Percentiles rank a stretch among this genome's conserved stretches.
phyloP scores from a whole-genome alignment of 2,888 invertebrate species.

The Theodoxus fluviatilis region DNA sequence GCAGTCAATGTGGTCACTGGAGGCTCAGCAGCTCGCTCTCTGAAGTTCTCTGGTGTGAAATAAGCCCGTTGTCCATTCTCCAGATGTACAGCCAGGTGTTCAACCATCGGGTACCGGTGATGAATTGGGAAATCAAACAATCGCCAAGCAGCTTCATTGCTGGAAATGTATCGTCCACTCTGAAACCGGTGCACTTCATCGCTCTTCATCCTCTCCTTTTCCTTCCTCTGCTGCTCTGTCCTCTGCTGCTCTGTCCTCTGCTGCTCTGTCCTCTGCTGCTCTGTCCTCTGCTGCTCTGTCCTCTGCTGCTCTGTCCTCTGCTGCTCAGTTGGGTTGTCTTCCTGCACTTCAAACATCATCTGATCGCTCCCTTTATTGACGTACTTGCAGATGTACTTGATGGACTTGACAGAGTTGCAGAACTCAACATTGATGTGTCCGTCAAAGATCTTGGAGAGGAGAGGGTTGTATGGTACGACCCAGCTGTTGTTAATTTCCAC shows the following conservation, averaged over 20 bases:
- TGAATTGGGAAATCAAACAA: constrained; percentile 56
- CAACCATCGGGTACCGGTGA: constrained; percentile 44
- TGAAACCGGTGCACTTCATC: constrained; percentile 56
- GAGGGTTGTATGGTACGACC: constrained; percentile 36
- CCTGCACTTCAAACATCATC: constrained; percentile 19
- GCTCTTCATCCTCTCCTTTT: background rate
- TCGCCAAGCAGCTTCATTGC: constrained; percentile 61
- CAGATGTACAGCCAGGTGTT: constrained; percentile 39
- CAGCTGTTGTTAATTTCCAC: constrained; percentile 30
- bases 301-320: too few species aligned
- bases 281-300: too few species aligned
- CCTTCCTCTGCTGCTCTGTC: too few species aligned
- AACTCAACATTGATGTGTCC: constrained; percentile 61
- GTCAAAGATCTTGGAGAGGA: constrained; percentile 47
- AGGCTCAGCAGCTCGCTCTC: constrained; percentile 12
- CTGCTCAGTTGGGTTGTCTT: too few species aligned
- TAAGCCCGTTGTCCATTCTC: constrained; percentile 39
- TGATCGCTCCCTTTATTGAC: constrained; percentile 60
- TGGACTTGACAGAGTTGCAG: constrained; percentile 64
- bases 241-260: too few species aligned
- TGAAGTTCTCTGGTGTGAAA: constrained; percentile 30
- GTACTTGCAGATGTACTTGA: constrained; percentile 59
- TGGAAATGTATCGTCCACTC: constrained; percentile 55
- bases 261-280: too few species aligned
- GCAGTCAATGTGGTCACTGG: constrained; percentile 29